Base-by-base conservation (phyloP, 2,888 invertebrate species). In the Stenichneumon culpator region DNA sequence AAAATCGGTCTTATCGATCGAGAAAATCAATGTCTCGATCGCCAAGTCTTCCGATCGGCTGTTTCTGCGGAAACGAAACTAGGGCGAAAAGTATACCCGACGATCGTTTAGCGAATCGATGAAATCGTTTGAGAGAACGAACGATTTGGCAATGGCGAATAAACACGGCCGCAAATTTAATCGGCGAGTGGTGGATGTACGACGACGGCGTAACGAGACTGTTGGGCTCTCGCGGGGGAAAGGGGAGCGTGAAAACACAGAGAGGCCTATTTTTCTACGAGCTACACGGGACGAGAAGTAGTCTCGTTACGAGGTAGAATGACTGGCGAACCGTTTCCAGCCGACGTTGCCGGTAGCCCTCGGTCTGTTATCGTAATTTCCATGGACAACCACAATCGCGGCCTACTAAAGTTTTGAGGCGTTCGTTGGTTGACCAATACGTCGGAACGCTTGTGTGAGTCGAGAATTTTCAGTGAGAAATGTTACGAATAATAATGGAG, bases 361-460 rank as follows among this genome's bases (percentile, higher is more conserved):
- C 28, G 60, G 39, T 79, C 82, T 75, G 82, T 85, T 85, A 85
- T 79, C 82, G 85, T 85, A 77, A 85, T 85, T 82, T 82, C 85
- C 73, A 79, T 82, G 78, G 74, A 28, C 63, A 75, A 28, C 63
- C 28, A 6, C 36, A 36, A 22, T 14, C 74, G 32, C 74, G 32
- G 50, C 19, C 32, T n/a, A n/a, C 44, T 14, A 14, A 32, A 67
- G 52, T 75, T 84, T 84, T 79, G 47, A 75, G 78, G 70, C 73
- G 73, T 67, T 84, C 67, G 54, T 69, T 74, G 69, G 28, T 84
- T 81, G 81, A 78, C 84, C 79, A 84, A 84, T 50, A 36, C 44
- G 65, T 69, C 74, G 57, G 74, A 47, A 44, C 60, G 25, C 39
- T 54, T n/a, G 19, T 32, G 25, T 57, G 63, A 69, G 63, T 63